Conservation (phyloP, 30 jellyfish, hydroid and myxozoan genomes). For the Cassiopea andromeda region DNA sequence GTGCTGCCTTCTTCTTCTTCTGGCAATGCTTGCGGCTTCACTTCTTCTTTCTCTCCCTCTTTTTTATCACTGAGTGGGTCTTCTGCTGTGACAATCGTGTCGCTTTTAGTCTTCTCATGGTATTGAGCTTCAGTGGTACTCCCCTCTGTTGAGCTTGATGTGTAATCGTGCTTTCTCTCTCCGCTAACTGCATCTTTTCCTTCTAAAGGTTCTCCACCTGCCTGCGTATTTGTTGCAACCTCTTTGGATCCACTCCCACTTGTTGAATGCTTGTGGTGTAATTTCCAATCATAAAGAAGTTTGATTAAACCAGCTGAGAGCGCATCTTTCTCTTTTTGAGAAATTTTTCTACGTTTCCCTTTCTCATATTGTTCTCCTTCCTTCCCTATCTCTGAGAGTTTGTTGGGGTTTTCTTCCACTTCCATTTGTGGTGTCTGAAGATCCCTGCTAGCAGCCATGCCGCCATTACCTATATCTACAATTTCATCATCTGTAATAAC, state of each 20-base stretch:
- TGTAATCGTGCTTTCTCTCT: not conserved
- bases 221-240: not conserved
- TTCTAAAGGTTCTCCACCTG: not conserved
- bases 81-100: slow-evolving; percentile 8
- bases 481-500: slow-evolving; percentile 66
- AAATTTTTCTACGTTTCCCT: slow-evolving; percentile 36
- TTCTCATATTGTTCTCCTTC: slow-evolving; percentile 7
- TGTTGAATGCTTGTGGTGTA: slow-evolving; percentile 40
- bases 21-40: not conserved
- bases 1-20: slow-evolving; percentile 46
- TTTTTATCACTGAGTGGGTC: slow-evolving; percentile 39
- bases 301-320: slow-evolving; percentile 84
- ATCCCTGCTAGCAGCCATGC: slow-evolving; percentile 11
- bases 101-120: not conserved
- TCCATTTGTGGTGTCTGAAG: slow-evolving; percentile 35
- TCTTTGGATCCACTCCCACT: slow-evolving; percentile 63
- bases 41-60: slow-evolving; percentile 7
- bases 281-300: slow-evolving; percentile 87
- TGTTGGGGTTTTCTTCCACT: slow-evolving; percentile 34
- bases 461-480: slow-evolving; percentile 20
- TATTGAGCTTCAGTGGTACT: not conserved
- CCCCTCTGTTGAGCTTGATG: not conserved
- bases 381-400: slow-evolving; percentile 34
- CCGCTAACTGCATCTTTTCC: not conserved
- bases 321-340: slow-evolving; percentile 72